Base-by-base conservation (phyloP, 2,797 vertebrate species). In the Protonibea diacanthus region DNA sequence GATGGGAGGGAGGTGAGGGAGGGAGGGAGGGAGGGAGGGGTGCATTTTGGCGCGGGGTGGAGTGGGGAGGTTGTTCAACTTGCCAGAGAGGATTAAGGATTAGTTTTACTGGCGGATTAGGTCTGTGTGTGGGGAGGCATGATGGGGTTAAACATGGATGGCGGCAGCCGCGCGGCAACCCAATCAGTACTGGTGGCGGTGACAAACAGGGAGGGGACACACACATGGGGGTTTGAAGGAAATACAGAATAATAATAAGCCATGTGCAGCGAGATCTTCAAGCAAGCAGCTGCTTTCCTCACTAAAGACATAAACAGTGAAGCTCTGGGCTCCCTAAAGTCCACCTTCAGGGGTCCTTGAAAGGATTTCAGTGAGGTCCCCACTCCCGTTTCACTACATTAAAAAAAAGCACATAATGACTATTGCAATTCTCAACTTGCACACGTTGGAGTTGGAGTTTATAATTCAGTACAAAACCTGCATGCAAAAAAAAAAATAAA, bases 71-170 rank as follows among this genome's bases (percentile, higher is more conserved):
- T 65, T 85, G 86, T 89, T 85, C 86, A 92, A 91, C 56, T 92
- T 89, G 92, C 93, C 86, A 91, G 89, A 87, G 89, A 90, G 94
- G 94, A 95, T 96, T 95, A 95, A 65, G 93, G 94, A 95, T 95
- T 95, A 95, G 92, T 94, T 94, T 89, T 94, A 88, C 91, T 91
- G 91, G 80, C 65, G 93, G 94, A 95, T 95, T 95, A 95, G 86
- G 88, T 77, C 81, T 90, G 85, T 72, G 91, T 90, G 89, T 74
- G 78, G 83, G 82, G 84, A 78, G 82, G 87, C 86, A 90, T 83
- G 88, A 91, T 89, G 87, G 93, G 93, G 93, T 95, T 95, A 93
- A 95, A 94, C 89, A 86, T 87, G 93, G 92, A 93, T 83, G 91
- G 86, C 72, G 82, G 82, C 83, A 77, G 73, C 72, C 49, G 87